Conservation (phyloP, 2,797 vertebrate species). For the Crenuchus spilurus region DNA sequence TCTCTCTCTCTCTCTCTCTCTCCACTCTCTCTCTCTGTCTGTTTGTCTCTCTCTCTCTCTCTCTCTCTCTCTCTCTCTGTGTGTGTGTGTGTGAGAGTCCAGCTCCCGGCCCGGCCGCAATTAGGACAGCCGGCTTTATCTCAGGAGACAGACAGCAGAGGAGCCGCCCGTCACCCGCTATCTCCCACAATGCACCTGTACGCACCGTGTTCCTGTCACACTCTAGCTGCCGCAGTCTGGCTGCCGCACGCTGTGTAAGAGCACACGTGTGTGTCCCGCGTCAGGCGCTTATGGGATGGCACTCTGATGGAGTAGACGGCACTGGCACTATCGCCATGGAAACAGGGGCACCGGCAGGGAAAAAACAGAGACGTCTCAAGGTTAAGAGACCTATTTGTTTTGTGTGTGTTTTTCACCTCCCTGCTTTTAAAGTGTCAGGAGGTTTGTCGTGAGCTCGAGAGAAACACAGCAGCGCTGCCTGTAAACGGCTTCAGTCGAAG, state of each 20-base stretch:
- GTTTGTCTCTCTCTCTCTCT: not conserved
- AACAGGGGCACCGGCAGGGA: slow-evolving; percentile 68
- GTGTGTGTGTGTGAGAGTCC: not conserved
- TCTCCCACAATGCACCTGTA: slow-evolving; percentile 53
- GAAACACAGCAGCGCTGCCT: not conserved
- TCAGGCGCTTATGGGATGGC: slow-evolving; percentile 5
- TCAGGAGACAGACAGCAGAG: slow-evolving; percentile 16
- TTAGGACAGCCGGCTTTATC: slow-evolving; percentile 22
- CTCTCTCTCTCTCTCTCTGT: not conserved
- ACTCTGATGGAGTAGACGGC: slow-evolving; percentile 50
- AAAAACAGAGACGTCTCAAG: slow-evolving; percentile 65
- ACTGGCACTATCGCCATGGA: slow-evolving; percentile 71
- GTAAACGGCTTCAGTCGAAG: slow-evolving; percentile 42
- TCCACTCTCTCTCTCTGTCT: not conserved
- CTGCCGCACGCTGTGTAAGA: slow-evolving; percentile 13
- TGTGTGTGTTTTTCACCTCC: slow-evolving; percentile 54
- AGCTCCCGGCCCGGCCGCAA: not conserved
- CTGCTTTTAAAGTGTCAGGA: slow-evolving; percentile 8
- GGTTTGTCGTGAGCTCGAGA: not conserved
- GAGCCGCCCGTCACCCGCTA: slow-evolving; percentile 20
- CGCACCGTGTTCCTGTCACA: slow-evolving; percentile 37
- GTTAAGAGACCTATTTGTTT: slow-evolving; percentile 76
- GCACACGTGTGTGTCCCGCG: slow-evolving; percentile 18
- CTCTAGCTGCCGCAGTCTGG: slow-evolving; percentile 15
- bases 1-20: not conserved